A percentile compares a stretch with the other conserved stretches of the same genome.
phyloP scores from a whole-genome alignment of 2,113 vertebrate species.

The Mesembrinibis cayennensis region DNA sequence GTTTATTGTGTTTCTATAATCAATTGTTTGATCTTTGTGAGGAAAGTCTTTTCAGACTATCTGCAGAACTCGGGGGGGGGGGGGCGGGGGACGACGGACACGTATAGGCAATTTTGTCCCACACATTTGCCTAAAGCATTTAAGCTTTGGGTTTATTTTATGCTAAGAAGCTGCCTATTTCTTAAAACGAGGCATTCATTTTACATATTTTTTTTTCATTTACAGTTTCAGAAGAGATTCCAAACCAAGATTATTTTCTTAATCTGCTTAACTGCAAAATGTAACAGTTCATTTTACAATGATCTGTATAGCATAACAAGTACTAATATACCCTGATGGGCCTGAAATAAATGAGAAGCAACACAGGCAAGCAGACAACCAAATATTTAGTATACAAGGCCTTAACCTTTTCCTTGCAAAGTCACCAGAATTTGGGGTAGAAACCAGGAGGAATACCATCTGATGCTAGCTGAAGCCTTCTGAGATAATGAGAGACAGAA shows the following conservation, averaged over 20 bases:
- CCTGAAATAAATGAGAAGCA: background rate
- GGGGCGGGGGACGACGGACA: too few species aligned
- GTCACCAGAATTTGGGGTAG: background rate
- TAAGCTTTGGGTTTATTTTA: background rate
- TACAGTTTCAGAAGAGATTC: slow-evolving; percentile 57
- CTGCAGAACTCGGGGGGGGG: background rate
- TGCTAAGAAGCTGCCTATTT: slow-evolving; percentile 32
- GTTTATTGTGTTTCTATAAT: slow-evolving; percentile 7
- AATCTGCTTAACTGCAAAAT: background rate
- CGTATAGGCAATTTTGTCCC: slow-evolving; percentile 23
- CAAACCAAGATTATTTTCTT: slow-evolving; percentile 53
- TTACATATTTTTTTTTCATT: background rate
- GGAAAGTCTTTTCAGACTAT: slow-evolving; percentile 15
- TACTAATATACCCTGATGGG: background rate
- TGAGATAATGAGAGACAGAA: background rate
- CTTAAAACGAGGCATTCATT: slow-evolving; percentile 35
- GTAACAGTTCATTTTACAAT: background rate
- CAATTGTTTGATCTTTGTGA: slow-evolving; percentile 11
- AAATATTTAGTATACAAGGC: background rate
- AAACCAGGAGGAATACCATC: background rate
- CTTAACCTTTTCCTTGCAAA: background rate
- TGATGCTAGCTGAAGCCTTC: background rate
- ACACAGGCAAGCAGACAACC: background rate
- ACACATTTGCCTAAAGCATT: slow-evolving; percentile 14
- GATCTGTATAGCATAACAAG: background rate